Conservation (phyloP, 2,113 vertebrate species). For the Cyanoramphus novaezelandiae region DNA sequence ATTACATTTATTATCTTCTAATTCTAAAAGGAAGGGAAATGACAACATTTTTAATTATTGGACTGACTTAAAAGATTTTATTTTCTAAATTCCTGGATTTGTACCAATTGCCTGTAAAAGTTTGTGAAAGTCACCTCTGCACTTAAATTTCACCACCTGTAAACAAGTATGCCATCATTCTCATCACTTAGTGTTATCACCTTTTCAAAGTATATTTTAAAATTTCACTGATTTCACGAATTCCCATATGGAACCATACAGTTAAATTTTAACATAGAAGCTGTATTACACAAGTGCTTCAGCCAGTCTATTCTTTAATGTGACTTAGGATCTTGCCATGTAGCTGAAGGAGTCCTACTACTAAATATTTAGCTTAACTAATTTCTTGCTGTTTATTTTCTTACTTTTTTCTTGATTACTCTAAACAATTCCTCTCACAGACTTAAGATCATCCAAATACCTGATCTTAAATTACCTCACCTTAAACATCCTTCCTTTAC, state of each 20-base stretch:
- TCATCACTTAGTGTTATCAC: background rate
- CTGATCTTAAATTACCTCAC: background rate
- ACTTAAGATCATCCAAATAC: background rate
- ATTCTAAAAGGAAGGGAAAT: background rate
- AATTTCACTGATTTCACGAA: too few relatives aligned
- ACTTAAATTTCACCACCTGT: background rate
- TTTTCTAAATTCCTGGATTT: background rate
- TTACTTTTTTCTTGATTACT: background rate
- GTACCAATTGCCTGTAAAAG: background rate
- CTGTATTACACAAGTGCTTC: background rate
- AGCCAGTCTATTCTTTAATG: background rate
- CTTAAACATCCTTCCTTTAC: background rate
- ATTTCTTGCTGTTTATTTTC: background rate
- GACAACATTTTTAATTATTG: too few relatives aligned
- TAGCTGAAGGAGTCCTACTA: background rate
- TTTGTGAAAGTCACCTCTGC: background rate
- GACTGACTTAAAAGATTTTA: background rate
- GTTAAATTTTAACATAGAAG: background rate
- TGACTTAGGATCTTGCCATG: background rate
- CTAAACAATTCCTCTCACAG: background rate
- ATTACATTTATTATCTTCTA: background rate
- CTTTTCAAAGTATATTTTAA: too few relatives aligned
- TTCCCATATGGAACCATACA: background rate
- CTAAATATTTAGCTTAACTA: background rate
- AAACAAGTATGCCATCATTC: background rate